A percentile compares a stretch with the other conserved stretches of the same genome.
Evolutionary conservation across 2,888 invertebrate species (phyloP).

Genomic region (Ormyrus rosae): DNA sequence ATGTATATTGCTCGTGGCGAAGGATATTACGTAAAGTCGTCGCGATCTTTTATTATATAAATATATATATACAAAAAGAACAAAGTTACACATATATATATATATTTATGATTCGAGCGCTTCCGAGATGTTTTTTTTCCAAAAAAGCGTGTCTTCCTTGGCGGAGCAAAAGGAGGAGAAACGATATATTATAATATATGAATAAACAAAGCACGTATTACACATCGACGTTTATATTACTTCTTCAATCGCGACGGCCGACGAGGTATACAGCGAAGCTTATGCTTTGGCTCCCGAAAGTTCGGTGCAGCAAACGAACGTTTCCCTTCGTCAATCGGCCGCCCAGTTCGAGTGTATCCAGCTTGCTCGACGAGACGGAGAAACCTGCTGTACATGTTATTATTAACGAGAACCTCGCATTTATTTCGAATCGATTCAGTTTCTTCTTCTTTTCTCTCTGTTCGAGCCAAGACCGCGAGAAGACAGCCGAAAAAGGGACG

Average conservation of each 20-base stretch:
- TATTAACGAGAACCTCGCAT: too few relatives aligned
- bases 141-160: constrained; percentile 42
- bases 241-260: constrained; percentile 28
- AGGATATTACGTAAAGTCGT: not conserved
- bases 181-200: constrained; percentile 36
- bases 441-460: too few relatives aligned
- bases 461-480: too few relatives aligned
- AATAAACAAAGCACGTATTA: constrained; percentile 37
- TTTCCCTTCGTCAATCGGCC: too few relatives aligned
- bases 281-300: not conserved
- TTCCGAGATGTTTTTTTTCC: constrained; percentile 40
- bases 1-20: constrained; percentile 14
- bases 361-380: too few relatives aligned
- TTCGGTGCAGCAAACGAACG: too few relatives aligned
- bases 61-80: not conserved
- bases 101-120: constrained; percentile 44
- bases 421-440: too few relatives aligned
- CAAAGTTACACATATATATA: not conserved
- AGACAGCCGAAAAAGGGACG: too few relatives aligned
- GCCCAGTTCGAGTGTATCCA: too few relatives aligned
- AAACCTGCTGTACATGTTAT: too few relatives aligned
- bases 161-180: constrained; percentile 29
- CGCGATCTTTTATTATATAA: constrained; percentile 22
- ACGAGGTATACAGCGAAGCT: not conserved
- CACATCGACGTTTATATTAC: constrained; percentile 41